Percentiles rank a stretch among this genome's conserved stretches.
Evolutionary conservation across 2,113 vertebrate genomes (phyloP).

Genomic region (Phylloscopus trochilus): DNA sequence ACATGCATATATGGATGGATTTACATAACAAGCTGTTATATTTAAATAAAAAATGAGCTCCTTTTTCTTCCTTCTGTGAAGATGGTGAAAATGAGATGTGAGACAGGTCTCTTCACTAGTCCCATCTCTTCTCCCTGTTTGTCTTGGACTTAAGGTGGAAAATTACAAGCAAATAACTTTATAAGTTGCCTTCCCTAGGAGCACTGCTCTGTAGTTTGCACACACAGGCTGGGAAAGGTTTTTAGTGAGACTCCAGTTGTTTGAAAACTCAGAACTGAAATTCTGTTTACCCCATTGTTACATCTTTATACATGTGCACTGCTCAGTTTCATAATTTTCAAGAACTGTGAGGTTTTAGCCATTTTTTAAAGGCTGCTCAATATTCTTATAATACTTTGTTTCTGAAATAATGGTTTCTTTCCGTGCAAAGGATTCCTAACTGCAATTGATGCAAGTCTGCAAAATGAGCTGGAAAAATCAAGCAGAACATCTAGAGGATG

Average conservation of each 20-base stretch:
- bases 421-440: background rate
- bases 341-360: background rate
- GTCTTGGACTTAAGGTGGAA: background rate
- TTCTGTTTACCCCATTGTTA: background rate
- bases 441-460: background rate
- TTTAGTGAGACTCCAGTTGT: background rate
- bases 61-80: background rate
- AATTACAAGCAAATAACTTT: background rate
- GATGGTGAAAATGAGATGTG: background rate
- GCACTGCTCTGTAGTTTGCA: background rate
- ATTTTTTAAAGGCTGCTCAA: background rate
- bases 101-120: background rate
- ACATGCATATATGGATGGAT: background rate
- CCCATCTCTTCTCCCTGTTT: background rate
- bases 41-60: background rate
- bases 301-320: background rate
- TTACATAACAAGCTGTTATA: background rate
- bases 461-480: background rate
- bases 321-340: background rate
- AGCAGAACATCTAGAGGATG: background rate
- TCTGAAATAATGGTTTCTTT: background rate
- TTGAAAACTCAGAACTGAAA: background rate
- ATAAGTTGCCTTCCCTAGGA: background rate
- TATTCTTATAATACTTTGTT: background rate
- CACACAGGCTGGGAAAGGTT: background rate